A percentile compares a stretch with the other conserved stretches of the same genome.
These are phyloP conservation scores for Sylvicola fuscatus DNA, from an alignment of 2,888 invertebrate species.

Conservation along the genomic window DNA sequence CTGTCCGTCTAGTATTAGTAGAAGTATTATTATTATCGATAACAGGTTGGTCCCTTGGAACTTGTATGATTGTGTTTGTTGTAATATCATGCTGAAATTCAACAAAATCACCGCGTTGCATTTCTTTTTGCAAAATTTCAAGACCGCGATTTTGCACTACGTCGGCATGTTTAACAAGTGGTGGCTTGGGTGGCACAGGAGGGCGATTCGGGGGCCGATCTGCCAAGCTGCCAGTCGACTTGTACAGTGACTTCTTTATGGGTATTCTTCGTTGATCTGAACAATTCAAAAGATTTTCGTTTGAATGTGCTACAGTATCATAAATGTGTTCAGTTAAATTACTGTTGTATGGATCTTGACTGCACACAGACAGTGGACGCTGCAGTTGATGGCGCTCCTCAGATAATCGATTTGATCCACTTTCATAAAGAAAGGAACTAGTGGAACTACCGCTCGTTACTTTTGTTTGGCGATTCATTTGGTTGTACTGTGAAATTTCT, in stretches of 20 bases:
- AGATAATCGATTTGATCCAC: background rate
- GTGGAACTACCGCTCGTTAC: background rate
- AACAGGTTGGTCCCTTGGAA: conserved; percentile 9
- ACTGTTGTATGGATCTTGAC: too few species aligned
- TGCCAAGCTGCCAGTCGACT: conserved; percentile 7
- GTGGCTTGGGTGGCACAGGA: conserved; percentile 16
- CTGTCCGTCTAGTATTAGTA: conserved; percentile 6
- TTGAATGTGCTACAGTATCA: conserved; percentile 1
- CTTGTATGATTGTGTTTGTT: conserved; percentile 20
- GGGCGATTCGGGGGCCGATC: conserved; percentile 7
- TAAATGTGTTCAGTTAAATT: too few species aligned
- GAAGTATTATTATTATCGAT: background rate
- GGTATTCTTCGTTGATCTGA: conserved; percentile 4
- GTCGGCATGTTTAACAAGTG: conserved; percentile 19
- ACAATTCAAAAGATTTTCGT: conserved; percentile 2
- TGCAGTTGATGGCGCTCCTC: background rate
- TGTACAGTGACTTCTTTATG: conserved; percentile 5
- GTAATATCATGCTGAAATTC: conserved; percentile 22
- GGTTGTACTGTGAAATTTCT: background rate
- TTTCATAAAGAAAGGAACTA: background rate
- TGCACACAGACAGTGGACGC: too few species aligned
- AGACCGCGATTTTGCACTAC: conserved; percentile 20
- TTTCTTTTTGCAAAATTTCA: conserved; percentile 20
- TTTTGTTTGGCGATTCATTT: background rate
- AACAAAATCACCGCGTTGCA: conserved; percentile 23